Percentiles rank a stretch among this genome's conserved stretches.
These are phyloP conservation scores for Cyclophora punctaria DNA, from an alignment of 2,888 invertebrate genomes.

Conservation along the genomic window DNA sequence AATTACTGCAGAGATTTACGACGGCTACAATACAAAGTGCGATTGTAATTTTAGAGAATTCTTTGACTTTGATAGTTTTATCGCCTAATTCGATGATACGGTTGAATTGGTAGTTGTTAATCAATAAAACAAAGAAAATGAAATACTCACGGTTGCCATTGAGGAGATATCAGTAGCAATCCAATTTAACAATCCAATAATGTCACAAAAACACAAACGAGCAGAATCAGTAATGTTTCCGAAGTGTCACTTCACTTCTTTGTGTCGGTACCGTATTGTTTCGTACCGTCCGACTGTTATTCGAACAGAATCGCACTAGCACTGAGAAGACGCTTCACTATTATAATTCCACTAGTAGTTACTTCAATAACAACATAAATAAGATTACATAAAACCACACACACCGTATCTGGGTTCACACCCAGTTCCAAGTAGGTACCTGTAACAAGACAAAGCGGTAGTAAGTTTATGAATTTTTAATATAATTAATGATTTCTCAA, in stretches of 20 bases:
- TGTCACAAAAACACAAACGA: constrained; percentile 53
- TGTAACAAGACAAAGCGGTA: constrained; percentile 71
- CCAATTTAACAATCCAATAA: constrained; percentile 62
- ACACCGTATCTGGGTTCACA: constrained; percentile 70
- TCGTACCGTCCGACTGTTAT: constrained; percentile 37
- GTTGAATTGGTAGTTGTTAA: background rate
- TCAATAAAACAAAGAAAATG: constrained; percentile 15
- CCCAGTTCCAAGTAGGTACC: constrained; percentile 70
- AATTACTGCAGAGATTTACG: constrained; percentile 5
- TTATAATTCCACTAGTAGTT: constrained; percentile 39
- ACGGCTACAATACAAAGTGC: background rate
- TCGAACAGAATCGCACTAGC: constrained; percentile 38
- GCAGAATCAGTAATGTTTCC: constrained; percentile 38
- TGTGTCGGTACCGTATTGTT: constrained; percentile 6
- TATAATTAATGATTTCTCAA: constrained; percentile 17
- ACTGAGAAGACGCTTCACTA: constrained; percentile 33
- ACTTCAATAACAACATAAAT: constrained; percentile 49
- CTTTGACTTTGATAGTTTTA: background rate
- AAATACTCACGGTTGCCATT: constrained; percentile 59
- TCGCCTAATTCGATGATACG: background rate
- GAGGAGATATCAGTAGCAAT: constrained; percentile 35
- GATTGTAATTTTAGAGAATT: no score
- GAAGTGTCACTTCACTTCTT: constrained; percentile 51
- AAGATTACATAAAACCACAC: constrained; percentile 71
- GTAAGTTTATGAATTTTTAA: constrained; percentile 43